Percentiles rank a stretch among this genome's conserved stretches.
Conservation (phyloP, 2,888 invertebrate genomes). For the Parnassius mnemosyne region DNA sequence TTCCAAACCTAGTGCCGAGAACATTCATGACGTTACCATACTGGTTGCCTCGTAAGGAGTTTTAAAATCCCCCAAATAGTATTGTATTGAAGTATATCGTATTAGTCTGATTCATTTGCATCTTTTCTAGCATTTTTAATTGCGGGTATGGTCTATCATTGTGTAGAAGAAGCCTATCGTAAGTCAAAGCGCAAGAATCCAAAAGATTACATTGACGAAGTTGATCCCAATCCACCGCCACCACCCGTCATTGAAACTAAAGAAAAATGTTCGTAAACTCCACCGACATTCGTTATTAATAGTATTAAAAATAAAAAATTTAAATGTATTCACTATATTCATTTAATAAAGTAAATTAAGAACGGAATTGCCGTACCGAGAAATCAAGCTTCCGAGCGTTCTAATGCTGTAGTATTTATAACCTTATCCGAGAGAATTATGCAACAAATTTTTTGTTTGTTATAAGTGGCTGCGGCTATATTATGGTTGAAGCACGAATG, state of each 20-base stretch:
- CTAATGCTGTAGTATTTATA: too few species aligned
- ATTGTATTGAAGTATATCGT: neutral
- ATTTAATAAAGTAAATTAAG: too few species aligned
- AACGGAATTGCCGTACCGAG: too few species aligned
- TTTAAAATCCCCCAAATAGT: conserved; percentile 34
- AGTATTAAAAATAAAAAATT: too few species aligned
- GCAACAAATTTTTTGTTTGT: too few species aligned
- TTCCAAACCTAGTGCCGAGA: conserved; percentile 88
- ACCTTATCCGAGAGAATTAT: too few species aligned
- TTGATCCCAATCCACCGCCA: conserved; percentile 47
- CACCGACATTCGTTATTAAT: neutral
- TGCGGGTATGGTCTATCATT: neutral
- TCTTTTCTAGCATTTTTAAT: conserved; percentile 5
- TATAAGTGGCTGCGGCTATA: too few species aligned
- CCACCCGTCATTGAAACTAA: conserved; percentile 2
- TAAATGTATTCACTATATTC: too few species aligned
- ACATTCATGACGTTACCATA: conserved; percentile 81
- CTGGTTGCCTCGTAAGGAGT: conserved; percentile 86
- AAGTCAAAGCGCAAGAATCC: conserved; percentile 81
- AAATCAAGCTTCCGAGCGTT: too few species aligned
- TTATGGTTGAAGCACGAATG: too few species aligned
- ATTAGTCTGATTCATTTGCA: neutral
- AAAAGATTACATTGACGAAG: conserved; percentile 81
- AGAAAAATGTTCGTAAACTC: conserved; percentile 11
- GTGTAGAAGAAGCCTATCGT: conserved; percentile 67